A percentile compares a stretch with the other conserved stretches of the same genome.
phyloP scores from a whole-genome alignment of 1,140 invertebrate species.

The Scaptomyza graminum region DNA sequence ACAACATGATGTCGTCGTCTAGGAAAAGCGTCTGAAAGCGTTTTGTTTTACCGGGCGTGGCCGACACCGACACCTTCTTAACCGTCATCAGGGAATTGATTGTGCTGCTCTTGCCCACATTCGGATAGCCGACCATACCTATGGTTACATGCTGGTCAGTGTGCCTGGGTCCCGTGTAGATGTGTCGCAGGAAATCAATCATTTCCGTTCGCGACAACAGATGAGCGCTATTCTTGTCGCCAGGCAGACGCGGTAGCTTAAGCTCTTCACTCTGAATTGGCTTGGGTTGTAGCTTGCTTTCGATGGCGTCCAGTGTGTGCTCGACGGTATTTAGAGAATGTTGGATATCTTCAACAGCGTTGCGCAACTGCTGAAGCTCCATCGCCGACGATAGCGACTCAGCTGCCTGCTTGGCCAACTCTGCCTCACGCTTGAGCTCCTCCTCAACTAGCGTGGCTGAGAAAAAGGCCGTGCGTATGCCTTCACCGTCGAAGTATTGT shows the following conservation, averaged over 20 bases:
- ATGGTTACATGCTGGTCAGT: constrained; percentile 89
- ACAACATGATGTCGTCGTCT: constrained; percentile 92
- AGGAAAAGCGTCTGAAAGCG: constrained; percentile 95
- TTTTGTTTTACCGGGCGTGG: constrained; percentile 98
- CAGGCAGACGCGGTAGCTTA: constrained; percentile 33
- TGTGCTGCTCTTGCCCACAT: constrained; percentile 99
- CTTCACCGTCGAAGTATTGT: constrained; percentile 91
- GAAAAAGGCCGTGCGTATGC: constrained; percentile 92
- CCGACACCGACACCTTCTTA: constrained; percentile 98
- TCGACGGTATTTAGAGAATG: constrained; percentile 85
- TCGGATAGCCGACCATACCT: constrained; percentile 98
- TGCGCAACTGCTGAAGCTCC: constrained; percentile 71
- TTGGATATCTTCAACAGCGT: constrained; percentile 84
- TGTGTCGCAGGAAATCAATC: constrained; percentile 88
- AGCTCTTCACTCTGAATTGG: background rate
- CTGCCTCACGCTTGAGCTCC: constrained; percentile 84
- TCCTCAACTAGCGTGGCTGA: constrained; percentile 89
- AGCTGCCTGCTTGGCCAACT: constrained; percentile 57
- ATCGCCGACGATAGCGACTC: constrained; percentile 42
- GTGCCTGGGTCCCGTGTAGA: constrained; percentile 86
- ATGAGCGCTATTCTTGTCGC: constrained; percentile 84
- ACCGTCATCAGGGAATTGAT: constrained; percentile 95
- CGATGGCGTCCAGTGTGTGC: constrained; percentile 84
- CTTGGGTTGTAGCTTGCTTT: constrained; percentile 62
- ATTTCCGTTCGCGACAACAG: constrained; percentile 86